Percentiles rank a stretch among this genome's conserved stretches.
Evolutionary conservation across 2,797 vertebrate genomes (phyloP).

Genomic region (Aerospiza tachiro): DNA sequence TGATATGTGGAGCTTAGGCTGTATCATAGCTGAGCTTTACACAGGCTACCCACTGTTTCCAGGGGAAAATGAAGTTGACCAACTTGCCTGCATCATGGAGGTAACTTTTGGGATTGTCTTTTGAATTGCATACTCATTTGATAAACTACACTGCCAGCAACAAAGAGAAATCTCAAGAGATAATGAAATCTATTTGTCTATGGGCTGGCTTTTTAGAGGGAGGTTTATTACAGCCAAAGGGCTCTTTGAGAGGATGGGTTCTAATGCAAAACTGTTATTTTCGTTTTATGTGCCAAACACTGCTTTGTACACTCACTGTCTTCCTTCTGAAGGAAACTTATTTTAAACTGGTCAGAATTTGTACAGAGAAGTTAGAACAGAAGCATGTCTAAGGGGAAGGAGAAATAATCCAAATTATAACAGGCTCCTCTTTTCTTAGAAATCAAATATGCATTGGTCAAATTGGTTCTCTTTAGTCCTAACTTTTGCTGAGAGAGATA

Average conservation of each 20-base stretch:
- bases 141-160: neutral
- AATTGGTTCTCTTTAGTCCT: neutral
- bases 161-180: neutral
- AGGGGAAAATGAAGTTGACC: conserved; percentile 91
- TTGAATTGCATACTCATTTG: neutral
- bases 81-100: conserved; percentile 96
- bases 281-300: neutral
- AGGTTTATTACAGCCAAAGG: neutral
- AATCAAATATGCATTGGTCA: neutral
- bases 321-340: neutral
- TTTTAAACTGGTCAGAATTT: neutral
- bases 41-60: conserved; percentile 90
- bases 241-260: neutral
- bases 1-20: conserved; percentile 97
- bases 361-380: neutral
- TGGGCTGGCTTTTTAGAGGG: neutral
- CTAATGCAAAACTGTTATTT: neutral
- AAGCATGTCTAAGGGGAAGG: neutral
- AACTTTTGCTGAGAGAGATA: neutral
- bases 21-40: conserved; percentile 90
- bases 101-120: conserved; percentile 60
- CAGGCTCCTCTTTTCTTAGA: neutral
- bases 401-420: neutral
- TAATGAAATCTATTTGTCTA: neutral
- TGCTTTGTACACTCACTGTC: neutral